Evolutionary conservation across 2,888 invertebrate species (phyloP).

Genomic region (Boloria selene): DNA sequence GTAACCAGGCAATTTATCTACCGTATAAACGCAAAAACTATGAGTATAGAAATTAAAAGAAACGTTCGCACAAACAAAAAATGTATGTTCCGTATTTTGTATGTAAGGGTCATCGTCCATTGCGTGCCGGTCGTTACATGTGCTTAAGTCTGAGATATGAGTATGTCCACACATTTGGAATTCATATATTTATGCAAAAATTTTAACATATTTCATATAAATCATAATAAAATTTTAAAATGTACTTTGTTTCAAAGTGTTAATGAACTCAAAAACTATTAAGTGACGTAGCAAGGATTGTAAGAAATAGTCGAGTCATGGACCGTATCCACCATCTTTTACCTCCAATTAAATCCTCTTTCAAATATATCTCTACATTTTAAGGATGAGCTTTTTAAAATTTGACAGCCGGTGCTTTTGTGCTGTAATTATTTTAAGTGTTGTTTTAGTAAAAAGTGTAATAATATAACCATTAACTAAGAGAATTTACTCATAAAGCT

Average conservation of each 20-base stretch:
- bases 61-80: neutral
- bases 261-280: conserved; percentile 18
- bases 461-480: conserved; percentile 11
- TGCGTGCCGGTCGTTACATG: too few relatives aligned
- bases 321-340: conserved; percentile 58
- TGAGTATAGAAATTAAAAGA: neutral
- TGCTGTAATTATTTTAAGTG: conserved; percentile 24
- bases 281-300: conserved; percentile 27
- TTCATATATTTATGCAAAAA: conserved; percentile 4
- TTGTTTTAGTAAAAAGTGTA: conserved; percentile 9
- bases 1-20: neutral
- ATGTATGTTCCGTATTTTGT: too few relatives aligned
- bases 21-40: neutral
- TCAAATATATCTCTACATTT: conserved; percentile 22
- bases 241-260: conserved; percentile 1
- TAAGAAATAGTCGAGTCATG: conserved; percentile 72
- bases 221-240: conserved; percentile 2
- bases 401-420: conserved; percentile 29
- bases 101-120: too few relatives aligned
- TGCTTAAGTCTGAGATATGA: too few relatives aligned
- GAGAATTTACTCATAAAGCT: neutral
- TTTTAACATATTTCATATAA: conserved; percentile 3
- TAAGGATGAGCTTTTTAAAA: conserved; percentile 19
- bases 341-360: conserved; percentile 59
- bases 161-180: neutral